A percentile compares a stretch with the other conserved stretches of the same genome.
Conservation (phyloP, 2,888 invertebrate species). For the Ptychoptera albimana region DNA sequence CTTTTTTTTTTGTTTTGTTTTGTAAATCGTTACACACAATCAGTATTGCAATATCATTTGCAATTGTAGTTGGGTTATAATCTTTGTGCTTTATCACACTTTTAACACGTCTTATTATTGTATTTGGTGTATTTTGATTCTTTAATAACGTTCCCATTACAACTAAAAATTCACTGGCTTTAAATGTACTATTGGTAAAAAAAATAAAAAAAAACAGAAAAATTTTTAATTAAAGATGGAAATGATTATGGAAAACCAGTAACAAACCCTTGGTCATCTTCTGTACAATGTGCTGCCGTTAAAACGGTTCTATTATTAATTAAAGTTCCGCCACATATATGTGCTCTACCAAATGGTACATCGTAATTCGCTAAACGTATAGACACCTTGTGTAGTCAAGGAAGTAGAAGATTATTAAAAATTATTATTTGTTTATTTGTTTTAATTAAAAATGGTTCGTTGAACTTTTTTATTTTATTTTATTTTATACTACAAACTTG, state of each 20-base stretch:
- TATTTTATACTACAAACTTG: too few species aligned
- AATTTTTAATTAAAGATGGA: too few species aligned
- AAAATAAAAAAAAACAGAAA: too few species aligned
- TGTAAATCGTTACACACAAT: conserved; percentile 5
- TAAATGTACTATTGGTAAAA: too few species aligned
- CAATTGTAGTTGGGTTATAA: conserved; percentile 14
- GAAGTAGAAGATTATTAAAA: too few species aligned
- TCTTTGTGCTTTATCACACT: conserved; percentile 12
- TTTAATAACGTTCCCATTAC: conserved; percentile 27
- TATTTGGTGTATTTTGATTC: conserved; percentile 16
- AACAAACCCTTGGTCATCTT: too few species aligned
- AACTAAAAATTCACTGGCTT: conserved; percentile 14
- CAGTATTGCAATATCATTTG: conserved; percentile 21
- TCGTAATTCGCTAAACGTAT: conserved; percentile 15
- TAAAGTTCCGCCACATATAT: conserved; percentile 11
- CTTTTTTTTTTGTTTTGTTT: too few species aligned
- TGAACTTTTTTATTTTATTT: too few species aligned
- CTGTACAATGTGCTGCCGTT: conserved; percentile 11
- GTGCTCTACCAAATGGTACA: conserved; percentile 9
- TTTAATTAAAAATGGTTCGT: too few species aligned
- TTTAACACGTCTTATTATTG: conserved; percentile 17
- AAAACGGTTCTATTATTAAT: conserved; percentile 8
- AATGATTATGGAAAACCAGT: too few species aligned
- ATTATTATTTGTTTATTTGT: too few species aligned
- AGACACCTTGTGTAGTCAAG: conserved; percentile 19